A percentile compares a stretch with the other conserved stretches of the same genome.
phyloP scores from a whole-genome alignment of 37 sponge, comb jelly and placozoan genomes.

The Halichondria panicea region DNA sequence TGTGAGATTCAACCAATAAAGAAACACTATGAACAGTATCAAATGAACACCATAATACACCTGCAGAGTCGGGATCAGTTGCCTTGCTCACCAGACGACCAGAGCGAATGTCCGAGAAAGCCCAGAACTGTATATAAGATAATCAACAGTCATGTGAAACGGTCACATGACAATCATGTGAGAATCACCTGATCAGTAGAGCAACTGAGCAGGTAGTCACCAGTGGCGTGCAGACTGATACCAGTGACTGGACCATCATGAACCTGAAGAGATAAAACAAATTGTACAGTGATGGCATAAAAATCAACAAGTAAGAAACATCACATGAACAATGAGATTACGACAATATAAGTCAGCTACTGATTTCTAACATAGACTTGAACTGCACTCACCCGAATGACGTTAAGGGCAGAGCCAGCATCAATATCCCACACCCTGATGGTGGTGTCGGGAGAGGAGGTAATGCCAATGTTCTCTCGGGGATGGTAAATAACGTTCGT shows the following conservation, averaged over 20 bases:
- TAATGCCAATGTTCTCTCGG: conserved; percentile 74
- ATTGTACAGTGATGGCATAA: not conserved
- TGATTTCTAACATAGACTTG: no score
- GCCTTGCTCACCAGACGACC: conserved; percentile 85
- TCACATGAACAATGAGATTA: not conserved
- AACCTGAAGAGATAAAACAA: conserved; percentile 41
- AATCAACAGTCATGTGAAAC: not conserved
- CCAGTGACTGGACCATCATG: conserved; percentile 94
- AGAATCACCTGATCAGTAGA: conserved; percentile 82
- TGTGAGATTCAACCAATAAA: not conserved
- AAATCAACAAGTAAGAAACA: not conserved
- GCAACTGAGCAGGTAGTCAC: conserved; percentile 88
- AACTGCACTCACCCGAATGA: conserved; percentile 67
- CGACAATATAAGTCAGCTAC: no score
- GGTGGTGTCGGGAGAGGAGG: conserved; percentile 92
- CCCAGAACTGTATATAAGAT: conserved; percentile 81
- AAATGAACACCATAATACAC: no score
- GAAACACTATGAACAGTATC: no score
- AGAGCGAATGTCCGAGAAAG: conserved; percentile 89
- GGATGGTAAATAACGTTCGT: conserved; percentile 89
- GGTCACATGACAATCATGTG: no score
- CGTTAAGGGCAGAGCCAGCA: conserved; percentile 34
- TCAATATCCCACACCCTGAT: conserved; percentile 83
- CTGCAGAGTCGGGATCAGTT: conserved; percentile 36
- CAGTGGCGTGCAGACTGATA: conserved; percentile 96